These are phyloP conservation scores for Lochmaea capreae DNA, from an alignment of 2,888 invertebrate genomes.

Conservation along the genomic window DNA sequence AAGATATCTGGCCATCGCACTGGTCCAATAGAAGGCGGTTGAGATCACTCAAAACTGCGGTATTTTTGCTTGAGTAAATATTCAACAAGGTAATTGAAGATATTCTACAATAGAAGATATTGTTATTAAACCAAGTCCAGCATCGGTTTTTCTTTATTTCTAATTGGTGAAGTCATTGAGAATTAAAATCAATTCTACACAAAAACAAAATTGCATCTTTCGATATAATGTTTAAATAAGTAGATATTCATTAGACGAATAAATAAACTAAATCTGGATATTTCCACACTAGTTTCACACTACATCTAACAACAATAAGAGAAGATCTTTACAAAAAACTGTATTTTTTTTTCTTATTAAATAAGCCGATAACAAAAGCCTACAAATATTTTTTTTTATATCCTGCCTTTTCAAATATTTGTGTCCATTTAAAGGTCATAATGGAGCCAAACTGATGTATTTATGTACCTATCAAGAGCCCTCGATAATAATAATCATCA, in stretches of 20 bases:
- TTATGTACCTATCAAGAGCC: neutral
- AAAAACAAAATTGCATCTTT: neutral
- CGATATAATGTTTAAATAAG: too few species aligned
- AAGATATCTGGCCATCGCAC: constrained; percentile 24
- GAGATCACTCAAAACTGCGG: constrained; percentile 30
- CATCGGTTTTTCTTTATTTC: constrained; percentile 11
- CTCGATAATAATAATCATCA: constrained; percentile 1
- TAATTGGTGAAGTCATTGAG: neutral
- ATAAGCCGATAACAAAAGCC: too few species aligned
- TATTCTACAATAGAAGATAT: constrained; percentile 28
- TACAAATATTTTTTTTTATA: neutral
- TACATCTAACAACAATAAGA: too few species aligned
- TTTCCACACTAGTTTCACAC: too few species aligned
- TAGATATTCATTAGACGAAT: too few species aligned
- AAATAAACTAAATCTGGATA: too few species aligned
- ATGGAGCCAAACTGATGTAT: neutral
- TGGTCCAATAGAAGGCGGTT: constrained; percentile 22
- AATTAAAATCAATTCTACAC: neutral
- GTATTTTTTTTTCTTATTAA: too few species aligned
- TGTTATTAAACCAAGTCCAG: constrained; percentile 22
- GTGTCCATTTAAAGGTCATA: neutral
- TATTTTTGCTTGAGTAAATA: constrained; percentile 33
- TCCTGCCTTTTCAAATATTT: neutral
- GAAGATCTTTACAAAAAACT: too few species aligned
- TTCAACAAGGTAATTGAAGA: constrained; percentile 32